Evolutionary conservation across 2,797 vertebrate genomes (phyloP), one percentile per base, ranked within the genome.

Genomic region (Enteromius mattozi): DNA sequence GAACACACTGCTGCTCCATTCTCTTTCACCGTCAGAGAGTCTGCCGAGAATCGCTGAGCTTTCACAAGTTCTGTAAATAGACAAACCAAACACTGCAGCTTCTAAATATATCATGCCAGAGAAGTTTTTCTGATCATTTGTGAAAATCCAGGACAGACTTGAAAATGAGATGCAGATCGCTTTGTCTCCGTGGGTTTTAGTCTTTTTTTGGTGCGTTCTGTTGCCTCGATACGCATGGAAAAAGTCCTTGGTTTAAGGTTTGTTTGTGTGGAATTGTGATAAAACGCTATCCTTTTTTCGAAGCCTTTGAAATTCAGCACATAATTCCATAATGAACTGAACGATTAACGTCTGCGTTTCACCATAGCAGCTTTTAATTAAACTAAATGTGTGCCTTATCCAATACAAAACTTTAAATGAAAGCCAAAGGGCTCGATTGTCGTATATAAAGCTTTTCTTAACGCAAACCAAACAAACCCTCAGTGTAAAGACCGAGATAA

Each of bases 11-110:
- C 40, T 66, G 75, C 14, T 71, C 16, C n/a, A 30, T 85, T 83
- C 72, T 72, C 54, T 74, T 82, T 66, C 68, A 49, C 63, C 68
- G 65, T 83, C 72, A 5, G 68, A 65, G 21, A 59, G 63, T 71
- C 66, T 79, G 56, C 37, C 3, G 42, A 87, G 78, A 88, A 87
- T 33, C 54, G 80, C 85, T 88, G 83, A 71, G 80, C 63, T 83
- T 85, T 88, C 77, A 80, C 70, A 80, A 80, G 33, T 24, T 76
- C 86, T 71, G 72, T 71, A 84, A 84, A 84, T 81, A 78, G 78
- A 78, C 65, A 84, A 84, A 68, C 72, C 40, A 61, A 72, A 74
- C 63, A 30, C 77, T 37, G 61, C 81, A 54, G 71, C 65, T 78
- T 71, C 86, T 81, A 87, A 81, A 87, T 84, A 84, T 87, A 87